A percentile compares a stretch with the other conserved stretches of the same genome.
phyloP scores from a whole-genome alignment of 2,888 invertebrate species.

The Acanthosepion pharaonis region DNA sequence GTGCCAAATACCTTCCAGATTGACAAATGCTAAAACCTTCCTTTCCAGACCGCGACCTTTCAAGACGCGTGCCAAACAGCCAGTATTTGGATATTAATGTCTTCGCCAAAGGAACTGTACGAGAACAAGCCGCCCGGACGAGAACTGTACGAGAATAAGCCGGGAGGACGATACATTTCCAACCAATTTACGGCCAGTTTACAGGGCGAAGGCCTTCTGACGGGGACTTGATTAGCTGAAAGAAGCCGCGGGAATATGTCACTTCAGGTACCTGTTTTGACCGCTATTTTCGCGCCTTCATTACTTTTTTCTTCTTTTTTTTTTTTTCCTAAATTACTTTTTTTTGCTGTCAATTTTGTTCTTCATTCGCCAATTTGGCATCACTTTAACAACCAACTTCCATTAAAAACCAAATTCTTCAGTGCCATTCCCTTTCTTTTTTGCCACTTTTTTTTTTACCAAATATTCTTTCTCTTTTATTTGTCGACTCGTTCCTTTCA shows the following conservation, averaged over 20 bases:
- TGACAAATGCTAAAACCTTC: slow-evolving; percentile 7
- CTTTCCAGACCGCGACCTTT: no score
- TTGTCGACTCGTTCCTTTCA: no score
- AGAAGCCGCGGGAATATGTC: no score
- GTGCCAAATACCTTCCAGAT: slow-evolving; percentile 16
- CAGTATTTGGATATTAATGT: not conserved
- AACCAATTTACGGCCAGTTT: slow-evolving; percentile 33
- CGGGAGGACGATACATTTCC: not conserved
- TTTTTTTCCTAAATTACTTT: no score
- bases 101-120: not conserved
- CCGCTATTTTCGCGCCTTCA: not conserved
- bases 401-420: no score
- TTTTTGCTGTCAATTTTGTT: no score
- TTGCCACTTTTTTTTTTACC: no score
- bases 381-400: no score
- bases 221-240: not conserved
- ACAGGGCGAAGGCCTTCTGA: slow-evolving; percentile 15
- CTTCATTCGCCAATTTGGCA: no score
- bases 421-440: no score
- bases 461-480: no score
- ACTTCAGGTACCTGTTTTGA: not conserved
- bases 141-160: not conserved
- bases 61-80: not conserved
- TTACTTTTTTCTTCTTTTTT: no score
- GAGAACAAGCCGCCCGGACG: slow-evolving; percentile 33